phyloP scores from a whole-genome alignment of 2,888 invertebrate genomes.

The Myopa testacea region DNA sequence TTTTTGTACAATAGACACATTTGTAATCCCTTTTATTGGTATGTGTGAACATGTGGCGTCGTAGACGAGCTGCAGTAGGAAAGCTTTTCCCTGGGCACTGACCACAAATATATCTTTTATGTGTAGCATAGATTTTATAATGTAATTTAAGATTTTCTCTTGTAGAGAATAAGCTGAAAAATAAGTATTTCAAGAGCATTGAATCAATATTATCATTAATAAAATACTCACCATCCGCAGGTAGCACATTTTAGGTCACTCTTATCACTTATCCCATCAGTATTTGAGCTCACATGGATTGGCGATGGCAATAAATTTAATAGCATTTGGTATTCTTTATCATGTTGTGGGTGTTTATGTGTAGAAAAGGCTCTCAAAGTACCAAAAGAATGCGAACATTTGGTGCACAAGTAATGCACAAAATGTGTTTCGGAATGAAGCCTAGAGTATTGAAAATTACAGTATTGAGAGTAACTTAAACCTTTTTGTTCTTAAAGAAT shows the following conservation, averaged over 20 bases:
- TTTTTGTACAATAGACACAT: constrained; percentile 54
- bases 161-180: constrained; percentile 46
- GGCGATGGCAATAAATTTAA: constrained; percentile 47
- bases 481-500: neutral
- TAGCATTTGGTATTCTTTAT: constrained; percentile 47
- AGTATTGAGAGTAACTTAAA: neutral
- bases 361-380: constrained; percentile 45
- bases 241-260: constrained; percentile 49
- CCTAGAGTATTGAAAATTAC: constrained; percentile 34
- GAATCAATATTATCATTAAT: neutral
- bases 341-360: constrained; percentile 48
- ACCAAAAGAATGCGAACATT: constrained; percentile 47
- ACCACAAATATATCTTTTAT: constrained; percentile 46
- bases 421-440: constrained; percentile 36
- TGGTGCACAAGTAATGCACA: constrained; percentile 43
- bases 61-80: constrained; percentile 44
- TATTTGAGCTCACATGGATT: constrained; percentile 13
- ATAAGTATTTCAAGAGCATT: neutral
- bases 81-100: constrained; percentile 47
- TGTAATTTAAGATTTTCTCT: constrained; percentile 46
- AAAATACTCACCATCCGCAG: constrained; percentile 49
- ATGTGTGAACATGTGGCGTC: constrained; percentile 49
- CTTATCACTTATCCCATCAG: neutral
- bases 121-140: constrained; percentile 46
- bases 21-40: constrained; percentile 44